A percentile compares a stretch with the other conserved stretches of the same genome.
These are phyloP conservation scores for Tetropium fuscum DNA, from an alignment of 2,888 invertebrate species.

Conservation along the genomic window DNA sequence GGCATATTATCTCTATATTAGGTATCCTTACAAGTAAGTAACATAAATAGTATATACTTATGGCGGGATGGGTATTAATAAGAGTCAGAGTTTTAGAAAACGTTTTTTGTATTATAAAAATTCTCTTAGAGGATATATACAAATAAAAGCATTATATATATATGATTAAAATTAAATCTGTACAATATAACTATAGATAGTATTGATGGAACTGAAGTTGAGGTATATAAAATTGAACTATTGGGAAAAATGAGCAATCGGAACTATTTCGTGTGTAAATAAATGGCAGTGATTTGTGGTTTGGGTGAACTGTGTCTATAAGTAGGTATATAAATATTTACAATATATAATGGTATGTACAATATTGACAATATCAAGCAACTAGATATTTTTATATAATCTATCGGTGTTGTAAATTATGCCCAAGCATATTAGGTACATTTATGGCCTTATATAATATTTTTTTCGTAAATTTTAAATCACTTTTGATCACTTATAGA, in stretches of 20 bases:
- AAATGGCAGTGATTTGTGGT: conserved; percentile 48
- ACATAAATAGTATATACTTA: too few species aligned
- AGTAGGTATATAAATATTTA: conserved; percentile 30
- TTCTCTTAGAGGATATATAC: conserved; percentile 47
- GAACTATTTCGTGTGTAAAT: conserved; percentile 27
- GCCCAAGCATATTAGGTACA: conserved; percentile 50
- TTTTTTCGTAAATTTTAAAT: conserved; percentile 45
- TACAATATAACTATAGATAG: conserved; percentile 45
- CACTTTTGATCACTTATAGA: conserved; percentile 46
- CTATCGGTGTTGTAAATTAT: conserved; percentile 33
- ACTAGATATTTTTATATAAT: conserved; percentile 30
- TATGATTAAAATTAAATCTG: conserved; percentile 44
- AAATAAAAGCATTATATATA: conserved; percentile 43
- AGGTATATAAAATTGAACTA: conserved; percentile 50
- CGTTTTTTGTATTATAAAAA: conserved; percentile 45
- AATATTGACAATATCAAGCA: conserved; percentile 21
- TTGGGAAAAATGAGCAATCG: conserved; percentile 45
- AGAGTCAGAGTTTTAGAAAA: conserved; percentile 28
- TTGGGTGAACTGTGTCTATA: conserved; percentile 30
- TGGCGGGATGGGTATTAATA: not conserved
- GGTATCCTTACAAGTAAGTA: too few species aligned
- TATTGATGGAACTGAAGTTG: conserved; percentile 45
- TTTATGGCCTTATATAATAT: conserved; percentile 43
- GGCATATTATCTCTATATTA: too few species aligned
- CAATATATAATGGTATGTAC: conserved; percentile 32